Conservation (phyloP, 2,888 invertebrate species). For the Erebia aethiops region DNA sequence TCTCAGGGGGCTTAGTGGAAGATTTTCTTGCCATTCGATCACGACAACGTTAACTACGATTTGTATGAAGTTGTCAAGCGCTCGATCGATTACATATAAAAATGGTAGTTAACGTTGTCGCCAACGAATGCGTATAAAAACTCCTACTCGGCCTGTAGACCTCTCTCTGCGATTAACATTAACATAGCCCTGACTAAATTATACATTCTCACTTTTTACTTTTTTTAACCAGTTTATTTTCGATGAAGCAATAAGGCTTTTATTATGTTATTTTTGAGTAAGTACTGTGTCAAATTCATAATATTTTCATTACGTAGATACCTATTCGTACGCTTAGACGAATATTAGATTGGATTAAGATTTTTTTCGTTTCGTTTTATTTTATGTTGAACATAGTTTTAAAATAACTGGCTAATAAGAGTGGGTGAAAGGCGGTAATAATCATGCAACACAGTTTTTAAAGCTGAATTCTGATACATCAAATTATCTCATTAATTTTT, state of each 20-base stretch:
- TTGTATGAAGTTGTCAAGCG: no score
- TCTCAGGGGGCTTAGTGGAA: no score
- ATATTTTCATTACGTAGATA: not conserved
- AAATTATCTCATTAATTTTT: no score
- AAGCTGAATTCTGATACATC: not conserved
- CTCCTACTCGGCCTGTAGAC: no score
- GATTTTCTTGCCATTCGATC: no score
- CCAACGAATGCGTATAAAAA: no score
- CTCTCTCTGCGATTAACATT: not conserved
- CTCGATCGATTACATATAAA: no score
- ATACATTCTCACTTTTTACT: not conserved
- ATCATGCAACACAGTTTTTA: not conserved
- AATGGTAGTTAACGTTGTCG: no score
- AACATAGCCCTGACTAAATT: not conserved
- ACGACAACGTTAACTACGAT: no score
- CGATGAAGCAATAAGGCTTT: not conserved
- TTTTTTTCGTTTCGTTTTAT: not conserved
- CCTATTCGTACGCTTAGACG: not conserved
- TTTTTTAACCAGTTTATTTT: not conserved
- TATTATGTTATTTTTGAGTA: slow-evolving; percentile 19
- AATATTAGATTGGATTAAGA: not conserved
- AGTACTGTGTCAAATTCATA: slow-evolving; percentile 4
- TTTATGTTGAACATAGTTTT: not conserved
- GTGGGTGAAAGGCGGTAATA: not conserved
- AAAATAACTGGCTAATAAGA: not conserved